phyloP scores from a whole-genome alignment of 2,113 vertebrate species.

The Patagioenas fasciata region DNA sequence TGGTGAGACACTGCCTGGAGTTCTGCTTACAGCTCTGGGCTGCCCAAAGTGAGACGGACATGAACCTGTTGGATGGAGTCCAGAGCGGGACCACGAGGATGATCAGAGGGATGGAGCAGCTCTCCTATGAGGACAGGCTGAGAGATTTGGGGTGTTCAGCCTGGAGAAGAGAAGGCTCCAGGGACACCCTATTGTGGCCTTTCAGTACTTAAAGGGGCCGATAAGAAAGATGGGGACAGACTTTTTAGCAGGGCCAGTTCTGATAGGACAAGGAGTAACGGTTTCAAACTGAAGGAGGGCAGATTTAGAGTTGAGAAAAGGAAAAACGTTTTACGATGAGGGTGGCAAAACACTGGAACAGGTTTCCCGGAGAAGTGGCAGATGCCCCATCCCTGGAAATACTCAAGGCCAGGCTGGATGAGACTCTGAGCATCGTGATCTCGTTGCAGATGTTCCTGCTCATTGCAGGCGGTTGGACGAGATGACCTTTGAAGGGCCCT shows the following conservation, averaged over 20 bases:
- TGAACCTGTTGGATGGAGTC: neutral
- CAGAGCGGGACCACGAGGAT: neutral
- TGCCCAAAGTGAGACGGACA: neutral
- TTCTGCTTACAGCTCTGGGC: neutral
- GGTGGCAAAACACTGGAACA: neutral
- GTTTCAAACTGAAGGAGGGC: neutral
- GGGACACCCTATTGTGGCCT: no score
- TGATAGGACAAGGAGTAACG: neutral
- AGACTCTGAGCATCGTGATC: neutral
- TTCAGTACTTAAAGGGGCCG: neutral
- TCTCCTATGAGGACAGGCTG: neutral
- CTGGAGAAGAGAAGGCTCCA: neutral
- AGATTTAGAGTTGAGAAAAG: neutral
- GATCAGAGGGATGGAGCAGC: neutral
- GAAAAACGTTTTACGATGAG: neutral
- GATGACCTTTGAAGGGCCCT: neutral
- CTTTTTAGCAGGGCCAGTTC: neutral
- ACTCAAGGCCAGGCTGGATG: neutral
- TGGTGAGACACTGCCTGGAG: neutral
- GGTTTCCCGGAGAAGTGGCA: neutral
- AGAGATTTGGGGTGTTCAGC: neutral
- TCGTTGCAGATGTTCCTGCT: neutral
- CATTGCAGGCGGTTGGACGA: neutral
- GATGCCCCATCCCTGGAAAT: neutral
- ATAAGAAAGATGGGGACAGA: neutral